Percentiles rank a stretch among this genome's conserved stretches.
Conservation (phyloP, 2,113 vertebrate genomes). For the Sus scrofa region DNA sequence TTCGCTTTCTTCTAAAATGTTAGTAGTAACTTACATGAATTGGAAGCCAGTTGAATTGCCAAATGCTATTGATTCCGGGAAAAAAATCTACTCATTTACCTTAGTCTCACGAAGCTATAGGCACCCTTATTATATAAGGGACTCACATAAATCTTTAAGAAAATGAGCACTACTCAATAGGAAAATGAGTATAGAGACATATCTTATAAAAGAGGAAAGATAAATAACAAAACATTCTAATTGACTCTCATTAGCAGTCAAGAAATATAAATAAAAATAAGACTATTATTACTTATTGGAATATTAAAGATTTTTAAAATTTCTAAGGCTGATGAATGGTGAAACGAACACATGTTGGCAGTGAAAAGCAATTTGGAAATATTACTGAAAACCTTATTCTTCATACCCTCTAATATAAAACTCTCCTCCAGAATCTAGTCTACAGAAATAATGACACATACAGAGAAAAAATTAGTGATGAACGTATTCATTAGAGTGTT, state of each 20-base stretch:
- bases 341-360: not conserved
- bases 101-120: not conserved
- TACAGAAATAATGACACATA: not conserved
- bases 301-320: not conserved
- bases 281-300: not conserved
- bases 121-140: not conserved
- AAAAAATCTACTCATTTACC: not conserved
- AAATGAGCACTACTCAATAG: not conserved
- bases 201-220: constrained; percentile 22
- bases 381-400: constrained; percentile 28
- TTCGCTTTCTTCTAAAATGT: not conserved
- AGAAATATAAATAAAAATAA: constrained; percentile 43
- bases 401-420: constrained; percentile 28
- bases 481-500: not conserved
- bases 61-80: not conserved
- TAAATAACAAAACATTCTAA: not conserved
- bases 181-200: constrained; percentile 16
- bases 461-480: not conserved
- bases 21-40: not conserved
- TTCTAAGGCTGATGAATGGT: not conserved
- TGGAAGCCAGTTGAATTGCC: not conserved
- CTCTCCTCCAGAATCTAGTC: not conserved
- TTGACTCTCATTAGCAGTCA: not conserved
- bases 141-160: constrained; percentile 16
- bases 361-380: constrained; percentile 19